These are phyloP conservation scores for Caenorhabditis sp. DNA, from an alignment of 2,888 invertebrate genomes.

Conservation along the genomic window DNA sequence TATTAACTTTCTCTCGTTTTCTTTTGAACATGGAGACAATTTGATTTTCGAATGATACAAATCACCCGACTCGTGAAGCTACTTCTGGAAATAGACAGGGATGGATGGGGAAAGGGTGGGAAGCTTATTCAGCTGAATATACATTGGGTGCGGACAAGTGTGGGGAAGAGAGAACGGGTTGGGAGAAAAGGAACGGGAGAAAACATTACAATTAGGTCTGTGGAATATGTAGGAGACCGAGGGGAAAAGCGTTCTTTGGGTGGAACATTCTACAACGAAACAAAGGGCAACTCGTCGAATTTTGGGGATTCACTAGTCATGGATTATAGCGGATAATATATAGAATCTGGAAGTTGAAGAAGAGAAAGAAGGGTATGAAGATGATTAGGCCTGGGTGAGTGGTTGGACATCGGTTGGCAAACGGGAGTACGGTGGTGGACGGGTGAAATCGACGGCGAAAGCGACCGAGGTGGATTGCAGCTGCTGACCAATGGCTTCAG, in stretches of 20 bases:
- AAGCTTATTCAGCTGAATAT: neutral
- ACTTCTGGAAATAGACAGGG: too few species aligned
- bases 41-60: constrained; percentile 21
- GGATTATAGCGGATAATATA: constrained; percentile 9
- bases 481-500: constrained; percentile 77
- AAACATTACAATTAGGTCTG: constrained; percentile 17
- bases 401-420: constrained; percentile 51
- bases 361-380: neutral
- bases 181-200: constrained; percentile 26
- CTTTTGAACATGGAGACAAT: neutral
- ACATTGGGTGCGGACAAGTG: constrained; percentile 23
- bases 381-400: constrained; percentile 41
- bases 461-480: constrained; percentile 74
- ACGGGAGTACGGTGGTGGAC: constrained; percentile 73
- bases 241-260: constrained; percentile 1
- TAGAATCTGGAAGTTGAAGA: neutral
- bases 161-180: neutral
- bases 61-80: constrained; percentile 30
- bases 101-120: neutral
- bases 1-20: neutral
- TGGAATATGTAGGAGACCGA: neutral
- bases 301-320: constrained; percentile 32
- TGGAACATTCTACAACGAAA: constrained; percentile 2
- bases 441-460: constrained; percentile 77
- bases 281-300: constrained; percentile 25